Percentiles rank a stretch among this genome's conserved stretches.
These are phyloP conservation scores for Ditylenchus dipsaci DNA, from an alignment of 1,140 invertebrate genomes.

Conservation along the genomic window DNA sequence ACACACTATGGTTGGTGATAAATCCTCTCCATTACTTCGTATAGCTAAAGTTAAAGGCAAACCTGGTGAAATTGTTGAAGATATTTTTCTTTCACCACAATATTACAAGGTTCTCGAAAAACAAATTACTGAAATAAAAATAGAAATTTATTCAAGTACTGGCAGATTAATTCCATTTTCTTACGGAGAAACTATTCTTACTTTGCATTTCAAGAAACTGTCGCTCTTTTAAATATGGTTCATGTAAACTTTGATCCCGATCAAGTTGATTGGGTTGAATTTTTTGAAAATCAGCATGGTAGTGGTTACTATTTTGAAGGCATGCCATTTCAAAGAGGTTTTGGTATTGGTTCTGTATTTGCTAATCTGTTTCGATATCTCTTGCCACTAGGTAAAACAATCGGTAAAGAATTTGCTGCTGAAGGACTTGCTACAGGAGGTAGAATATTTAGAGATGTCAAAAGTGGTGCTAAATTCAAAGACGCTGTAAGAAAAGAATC, in stretches of 20 bases:
- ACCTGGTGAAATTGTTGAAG: constrained; percentile 11
- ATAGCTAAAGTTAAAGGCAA: constrained; percentile 17
- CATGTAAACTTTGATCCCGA: constrained; percentile 3
- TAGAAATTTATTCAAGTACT: constrained; percentile 6
- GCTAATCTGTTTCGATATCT: neutral
- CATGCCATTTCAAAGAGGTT: neutral
- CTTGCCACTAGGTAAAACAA: neutral
- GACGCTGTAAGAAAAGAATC: neutral
- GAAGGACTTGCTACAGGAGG: neutral
- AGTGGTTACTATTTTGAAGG: neutral
- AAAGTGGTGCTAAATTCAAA: neutral
- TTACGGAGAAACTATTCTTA: neutral
- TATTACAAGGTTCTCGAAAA: constrained; percentile 3
- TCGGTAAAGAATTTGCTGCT: neutral
- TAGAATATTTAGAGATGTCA: neutral
- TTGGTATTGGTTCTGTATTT: neutral
- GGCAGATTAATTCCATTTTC: neutral
- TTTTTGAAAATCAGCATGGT: neutral
- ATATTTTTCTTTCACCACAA: constrained; percentile 1
- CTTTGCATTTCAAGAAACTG: neutral
- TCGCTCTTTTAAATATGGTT: neutral
- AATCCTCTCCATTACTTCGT: constrained; percentile 9
- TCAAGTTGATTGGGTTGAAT: neutral
- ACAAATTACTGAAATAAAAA: constrained; percentile 11
- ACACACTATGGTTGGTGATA: constrained; percentile 19